Conservation (phyloP, 2,888 invertebrate species). For the Perithous albicinctus region DNA sequence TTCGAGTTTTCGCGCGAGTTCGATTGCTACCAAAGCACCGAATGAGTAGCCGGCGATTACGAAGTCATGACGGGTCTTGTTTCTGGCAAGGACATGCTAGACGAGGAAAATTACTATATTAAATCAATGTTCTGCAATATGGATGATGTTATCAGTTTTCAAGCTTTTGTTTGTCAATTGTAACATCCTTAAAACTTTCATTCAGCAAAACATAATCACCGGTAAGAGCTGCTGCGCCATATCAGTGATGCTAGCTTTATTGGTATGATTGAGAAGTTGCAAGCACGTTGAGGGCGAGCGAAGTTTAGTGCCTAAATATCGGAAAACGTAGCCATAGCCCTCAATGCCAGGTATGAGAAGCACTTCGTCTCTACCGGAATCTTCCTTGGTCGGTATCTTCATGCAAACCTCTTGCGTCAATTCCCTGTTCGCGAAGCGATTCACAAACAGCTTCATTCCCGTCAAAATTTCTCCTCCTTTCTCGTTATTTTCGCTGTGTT, state of each 20-base stretch:
- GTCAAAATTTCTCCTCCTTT: constrained; percentile 58
- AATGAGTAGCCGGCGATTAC: constrained; percentile 95
- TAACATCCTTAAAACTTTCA: neutral
- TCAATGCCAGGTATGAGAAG: constrained; percentile 84
- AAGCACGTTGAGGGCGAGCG: constrained; percentile 78
- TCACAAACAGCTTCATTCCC: constrained; percentile 74
- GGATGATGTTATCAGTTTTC: too few species aligned
- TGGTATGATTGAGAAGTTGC: constrained; percentile 80
- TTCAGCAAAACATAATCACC: constrained; percentile 83
- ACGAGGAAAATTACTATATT: too few species aligned
- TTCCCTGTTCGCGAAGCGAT: constrained; percentile 65
- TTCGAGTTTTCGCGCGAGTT: constrained; percentile 91
- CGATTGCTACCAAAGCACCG: constrained; percentile 92
- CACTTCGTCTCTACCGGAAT: constrained; percentile 72
- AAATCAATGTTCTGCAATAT: too few species aligned
- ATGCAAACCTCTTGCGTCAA: constrained; percentile 70
- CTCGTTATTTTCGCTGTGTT: constrained; percentile 14
- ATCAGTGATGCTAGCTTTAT: constrained; percentile 84
- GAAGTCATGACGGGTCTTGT: constrained; percentile 85
- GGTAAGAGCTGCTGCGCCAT: constrained; percentile 86
- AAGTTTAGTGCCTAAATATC: constrained; percentile 77
- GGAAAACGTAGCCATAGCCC: constrained; percentile 80
- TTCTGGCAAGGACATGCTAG: constrained; percentile 87
- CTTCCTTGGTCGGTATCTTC: constrained; percentile 72
- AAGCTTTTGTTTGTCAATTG: too few species aligned